A percentile compares a stretch with the other conserved stretches of the same genome.
Evolutionary conservation across 2,797 vertebrate genomes (phyloP).

Genomic region (Hyperoplus lanceolatus): DNA sequence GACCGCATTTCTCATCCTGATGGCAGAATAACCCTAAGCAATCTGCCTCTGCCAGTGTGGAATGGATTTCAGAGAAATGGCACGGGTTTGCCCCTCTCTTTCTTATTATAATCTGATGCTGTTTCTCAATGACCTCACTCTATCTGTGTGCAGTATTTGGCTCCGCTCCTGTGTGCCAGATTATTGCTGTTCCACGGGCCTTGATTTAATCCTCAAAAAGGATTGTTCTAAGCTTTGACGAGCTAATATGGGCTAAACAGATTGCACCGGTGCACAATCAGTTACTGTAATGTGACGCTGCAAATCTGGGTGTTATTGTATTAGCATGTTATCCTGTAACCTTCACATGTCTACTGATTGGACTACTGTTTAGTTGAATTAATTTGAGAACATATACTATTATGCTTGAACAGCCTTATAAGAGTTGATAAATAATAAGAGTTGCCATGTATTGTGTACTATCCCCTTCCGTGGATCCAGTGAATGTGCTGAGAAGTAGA

Average conservation of each 20-base stretch:
- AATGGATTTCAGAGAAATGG: constrained; percentile 62
- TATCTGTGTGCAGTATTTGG: constrained; percentile 36
- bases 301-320: constrained; percentile 78
- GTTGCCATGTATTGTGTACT: background rate
- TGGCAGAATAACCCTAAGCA: constrained; percentile 54
- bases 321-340: constrained; percentile 72
- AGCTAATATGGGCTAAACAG: constrained; percentile 82
- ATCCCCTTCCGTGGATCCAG: constrained; percentile 31
- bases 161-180: constrained; percentile 68
- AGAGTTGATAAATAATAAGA: too few relatives aligned
- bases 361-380: background rate
- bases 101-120: constrained; percentile 44
- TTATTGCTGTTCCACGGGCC: constrained; percentile 76
- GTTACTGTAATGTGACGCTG: constrained; percentile 77
- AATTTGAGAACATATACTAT: background rate
- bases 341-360: constrained; percentile 48
- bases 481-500: constrained; percentile 24
- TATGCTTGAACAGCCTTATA: background rate
- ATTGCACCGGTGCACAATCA: constrained; percentile 72
- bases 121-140: constrained; percentile 54
- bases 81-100: constrained; percentile 29
- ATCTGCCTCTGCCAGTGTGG: constrained; percentile 51
- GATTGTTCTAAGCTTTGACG: constrained; percentile 81
- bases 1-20: constrained; percentile 56
- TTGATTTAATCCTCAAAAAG: constrained; percentile 81